Evolutionary conservation across 2,797 vertebrate species (phyloP).

Genomic region (Erithacus rubecula): DNA sequence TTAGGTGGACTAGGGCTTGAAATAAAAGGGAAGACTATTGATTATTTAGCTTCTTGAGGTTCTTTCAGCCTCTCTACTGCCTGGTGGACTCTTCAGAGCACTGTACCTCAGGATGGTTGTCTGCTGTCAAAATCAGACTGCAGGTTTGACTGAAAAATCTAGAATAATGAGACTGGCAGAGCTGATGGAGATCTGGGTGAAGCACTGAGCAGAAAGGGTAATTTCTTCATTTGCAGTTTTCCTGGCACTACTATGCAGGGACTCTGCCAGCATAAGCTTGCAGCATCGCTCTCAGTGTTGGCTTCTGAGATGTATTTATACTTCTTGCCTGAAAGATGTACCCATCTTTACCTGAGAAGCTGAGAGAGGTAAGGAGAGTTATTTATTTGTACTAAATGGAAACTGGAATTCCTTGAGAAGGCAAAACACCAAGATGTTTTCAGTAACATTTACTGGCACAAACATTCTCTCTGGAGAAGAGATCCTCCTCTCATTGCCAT

Average conservation of each 20-base stretch:
- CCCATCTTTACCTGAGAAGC: neutral
- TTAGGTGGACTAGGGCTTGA: neutral
- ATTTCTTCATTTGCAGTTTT: neutral
- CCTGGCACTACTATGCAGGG: neutral
- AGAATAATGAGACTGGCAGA: neutral
- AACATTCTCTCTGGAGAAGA: neutral
- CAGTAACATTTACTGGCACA: neutral
- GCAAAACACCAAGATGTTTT: neutral
- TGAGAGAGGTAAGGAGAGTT: neutral
- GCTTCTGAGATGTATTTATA: neutral
- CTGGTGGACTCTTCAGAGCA: neutral
- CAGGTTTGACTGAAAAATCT: neutral
- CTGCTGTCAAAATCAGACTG: neutral
- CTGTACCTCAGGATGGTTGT: neutral
- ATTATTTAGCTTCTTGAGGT: neutral
- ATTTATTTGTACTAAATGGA: neutral
- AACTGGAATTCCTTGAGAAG: neutral
- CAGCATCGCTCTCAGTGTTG: neutral
- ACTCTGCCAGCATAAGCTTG: neutral
- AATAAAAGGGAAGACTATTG: neutral
- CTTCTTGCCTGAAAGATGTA: neutral
- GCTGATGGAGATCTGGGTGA: neutral
- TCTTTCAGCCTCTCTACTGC: neutral
- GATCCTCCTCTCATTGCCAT: neutral
- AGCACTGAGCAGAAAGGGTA: neutral